phyloP scores from a whole-genome alignment of 2,888 invertebrate species.

The Ennomos quercinarius region DNA sequence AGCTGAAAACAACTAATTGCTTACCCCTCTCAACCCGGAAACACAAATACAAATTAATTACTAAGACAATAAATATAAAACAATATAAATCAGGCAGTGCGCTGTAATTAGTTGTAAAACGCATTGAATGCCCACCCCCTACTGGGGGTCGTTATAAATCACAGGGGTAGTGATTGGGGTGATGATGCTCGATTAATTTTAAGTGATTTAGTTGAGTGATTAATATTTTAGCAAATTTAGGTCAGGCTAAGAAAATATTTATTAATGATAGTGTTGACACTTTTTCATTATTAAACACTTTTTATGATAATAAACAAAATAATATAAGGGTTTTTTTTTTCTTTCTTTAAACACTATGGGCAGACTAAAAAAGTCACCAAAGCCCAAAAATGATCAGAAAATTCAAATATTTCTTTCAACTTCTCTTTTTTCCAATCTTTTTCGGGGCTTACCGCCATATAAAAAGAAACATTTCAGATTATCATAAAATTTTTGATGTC shows the following conservation, averaged over 20 bases:
- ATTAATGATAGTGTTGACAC: too few species aligned
- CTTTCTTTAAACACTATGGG: too few species aligned
- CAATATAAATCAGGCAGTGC: slow-evolving; percentile 43
- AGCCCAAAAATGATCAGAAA: too few species aligned
- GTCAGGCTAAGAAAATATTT: background rate
- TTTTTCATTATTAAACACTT: too few species aligned
- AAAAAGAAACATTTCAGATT: too few species aligned
- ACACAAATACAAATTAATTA: slow-evolving; percentile 24
- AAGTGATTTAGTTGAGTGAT: slow-evolving; percentile 10
- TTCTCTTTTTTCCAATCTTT: too few species aligned
- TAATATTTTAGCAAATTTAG: slow-evolving; percentile 2
- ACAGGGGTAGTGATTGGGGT: slow-evolving; percentile 17
- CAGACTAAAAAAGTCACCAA: too few species aligned
- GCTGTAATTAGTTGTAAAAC: slow-evolving; percentile 49
- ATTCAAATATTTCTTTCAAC: too few species aligned
- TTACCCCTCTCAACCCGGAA: slow-evolving; percentile 7
- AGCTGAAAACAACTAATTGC: background rate
- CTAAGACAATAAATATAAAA: slow-evolving; percentile 45
- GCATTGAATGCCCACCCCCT: slow-evolving; percentile 42
- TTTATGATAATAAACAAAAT: too few species aligned
- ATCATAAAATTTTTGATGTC: too few species aligned
- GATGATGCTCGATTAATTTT: slow-evolving; percentile 18
- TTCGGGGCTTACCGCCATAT: too few species aligned
- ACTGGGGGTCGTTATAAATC: slow-evolving; percentile 41
- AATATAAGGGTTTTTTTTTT: too few species aligned